These are phyloP conservation scores for Acanthosepion esculentum DNA, from an alignment of 2,888 invertebrate species.

Conservation along the genomic window DNA sequence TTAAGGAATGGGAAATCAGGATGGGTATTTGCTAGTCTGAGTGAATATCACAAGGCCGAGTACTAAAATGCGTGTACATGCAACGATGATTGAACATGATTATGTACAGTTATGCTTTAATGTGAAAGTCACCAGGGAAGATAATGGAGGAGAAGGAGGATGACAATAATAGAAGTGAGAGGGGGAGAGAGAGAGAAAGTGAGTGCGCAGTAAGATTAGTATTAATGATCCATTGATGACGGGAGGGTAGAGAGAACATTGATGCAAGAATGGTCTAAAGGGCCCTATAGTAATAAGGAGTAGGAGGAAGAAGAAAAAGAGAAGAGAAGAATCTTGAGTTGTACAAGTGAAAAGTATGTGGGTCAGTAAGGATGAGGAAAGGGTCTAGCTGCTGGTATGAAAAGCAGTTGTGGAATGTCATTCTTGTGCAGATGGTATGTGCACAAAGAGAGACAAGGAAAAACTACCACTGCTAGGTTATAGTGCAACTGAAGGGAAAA, in stretches of 20 bases:
- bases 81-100: background rate
- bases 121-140: background rate
- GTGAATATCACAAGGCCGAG: background rate
- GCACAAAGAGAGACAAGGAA: background rate
- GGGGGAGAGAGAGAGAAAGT: too few relatives aligned
- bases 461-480: constrained; percentile 18
- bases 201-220: background rate
- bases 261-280: background rate
- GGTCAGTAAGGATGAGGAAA: background rate
- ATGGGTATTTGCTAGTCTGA: background rate
- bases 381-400: constrained; percentile 33
- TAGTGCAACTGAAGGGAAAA: background rate
- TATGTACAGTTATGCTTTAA: background rate
- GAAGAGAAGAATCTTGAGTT: background rate
- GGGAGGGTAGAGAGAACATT: background rate
- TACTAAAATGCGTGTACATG: background rate
- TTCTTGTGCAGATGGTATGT: constrained; percentile 33
- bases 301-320: background rate
- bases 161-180: too few relatives aligned
- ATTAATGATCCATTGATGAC: background rate
- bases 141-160: too few relatives aligned
- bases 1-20: background rate
- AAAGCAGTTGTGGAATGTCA: constrained; percentile 33
- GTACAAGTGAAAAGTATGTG: background rate
- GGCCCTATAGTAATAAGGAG: background rate